A percentile compares a stretch with the other conserved stretches of the same genome.
These are phyloP conservation scores for Atlantisia rogersi DNA, from an alignment of 2,113 vertebrate species.

Conservation along the genomic window DNA sequence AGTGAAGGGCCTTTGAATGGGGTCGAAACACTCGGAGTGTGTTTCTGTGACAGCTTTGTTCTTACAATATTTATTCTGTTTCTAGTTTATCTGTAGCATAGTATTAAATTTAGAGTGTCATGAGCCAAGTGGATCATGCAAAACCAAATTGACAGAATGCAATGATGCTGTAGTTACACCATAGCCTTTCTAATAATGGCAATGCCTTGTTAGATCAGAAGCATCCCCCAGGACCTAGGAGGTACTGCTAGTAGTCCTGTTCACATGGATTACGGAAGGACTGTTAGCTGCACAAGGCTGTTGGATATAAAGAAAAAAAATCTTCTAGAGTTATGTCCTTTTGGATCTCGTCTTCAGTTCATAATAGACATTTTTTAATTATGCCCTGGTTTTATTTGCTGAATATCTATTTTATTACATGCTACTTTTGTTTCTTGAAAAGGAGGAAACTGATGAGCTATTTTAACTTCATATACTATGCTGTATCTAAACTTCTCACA, in stretches of 20 bases:
- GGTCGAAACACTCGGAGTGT: background rate
- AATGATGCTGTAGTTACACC: background rate
- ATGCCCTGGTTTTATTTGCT: background rate
- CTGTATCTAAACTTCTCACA: background rate
- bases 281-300: background rate
- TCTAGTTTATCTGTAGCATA: conserved; percentile 5
- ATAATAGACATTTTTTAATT: background rate
- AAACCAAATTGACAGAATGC: conserved; percentile 39
- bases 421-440: background rate
- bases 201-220: background rate
- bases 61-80: conserved; percentile 51
- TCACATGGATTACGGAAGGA: background rate
- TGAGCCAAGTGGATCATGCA: background rate
- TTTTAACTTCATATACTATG: background rate
- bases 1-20: conserved; percentile 34
- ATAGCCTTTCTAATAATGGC: background rate
- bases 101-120: conserved; percentile 35
- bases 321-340: background rate
- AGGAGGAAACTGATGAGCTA: background rate
- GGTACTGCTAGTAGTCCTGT: background rate
- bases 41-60: conserved; percentile 52
- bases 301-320: background rate
- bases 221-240: background rate
- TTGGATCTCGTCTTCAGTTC: background rate
- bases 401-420: fast-evolving